A percentile compares a stretch with the other conserved stretches of the same genome.
phyloP scores from a whole-genome alignment of 2,797 vertebrate species.

The Crocidura indochinensis region DNA sequence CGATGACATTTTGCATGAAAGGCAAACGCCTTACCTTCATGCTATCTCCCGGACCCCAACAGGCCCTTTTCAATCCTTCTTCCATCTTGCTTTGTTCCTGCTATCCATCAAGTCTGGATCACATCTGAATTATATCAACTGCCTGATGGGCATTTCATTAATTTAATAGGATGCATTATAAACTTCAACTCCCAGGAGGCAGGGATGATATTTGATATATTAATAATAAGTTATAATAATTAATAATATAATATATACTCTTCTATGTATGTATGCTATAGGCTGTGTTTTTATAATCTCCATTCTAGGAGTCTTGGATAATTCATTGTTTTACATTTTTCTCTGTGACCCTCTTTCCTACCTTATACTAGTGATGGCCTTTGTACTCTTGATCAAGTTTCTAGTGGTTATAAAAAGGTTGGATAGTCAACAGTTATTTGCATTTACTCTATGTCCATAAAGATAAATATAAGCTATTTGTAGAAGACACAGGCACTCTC shows the following conservation, averaged over 20 bases:
- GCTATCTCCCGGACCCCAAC: too few species aligned
- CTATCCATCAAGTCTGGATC: background rate
- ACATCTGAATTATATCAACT: background rate
- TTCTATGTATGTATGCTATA: too few species aligned
- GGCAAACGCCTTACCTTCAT: too few species aligned
- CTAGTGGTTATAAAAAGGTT: background rate
- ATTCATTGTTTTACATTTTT: background rate
- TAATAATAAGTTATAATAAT: too few species aligned
- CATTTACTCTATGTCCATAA: background rate
- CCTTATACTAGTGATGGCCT: background rate
- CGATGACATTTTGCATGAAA: too few species aligned
- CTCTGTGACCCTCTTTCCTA: background rate
- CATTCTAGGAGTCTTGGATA: background rate
- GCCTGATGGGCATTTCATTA: background rate
- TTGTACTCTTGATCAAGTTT: slow-evolving; percentile 5
- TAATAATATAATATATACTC: background rate
- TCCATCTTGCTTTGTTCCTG: background rate
- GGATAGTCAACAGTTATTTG: background rate
- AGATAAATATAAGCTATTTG: background rate
- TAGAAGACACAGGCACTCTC: background rate
- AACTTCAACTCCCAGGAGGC: background rate
- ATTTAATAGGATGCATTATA: background rate
- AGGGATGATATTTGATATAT: too few species aligned
- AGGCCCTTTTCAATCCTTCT: too few species aligned
- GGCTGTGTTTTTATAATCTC: background rate